These are phyloP conservation scores for Lasiurus cinereus DNA, from an alignment of 2,113 vertebrate species.

Conservation along the genomic window DNA sequence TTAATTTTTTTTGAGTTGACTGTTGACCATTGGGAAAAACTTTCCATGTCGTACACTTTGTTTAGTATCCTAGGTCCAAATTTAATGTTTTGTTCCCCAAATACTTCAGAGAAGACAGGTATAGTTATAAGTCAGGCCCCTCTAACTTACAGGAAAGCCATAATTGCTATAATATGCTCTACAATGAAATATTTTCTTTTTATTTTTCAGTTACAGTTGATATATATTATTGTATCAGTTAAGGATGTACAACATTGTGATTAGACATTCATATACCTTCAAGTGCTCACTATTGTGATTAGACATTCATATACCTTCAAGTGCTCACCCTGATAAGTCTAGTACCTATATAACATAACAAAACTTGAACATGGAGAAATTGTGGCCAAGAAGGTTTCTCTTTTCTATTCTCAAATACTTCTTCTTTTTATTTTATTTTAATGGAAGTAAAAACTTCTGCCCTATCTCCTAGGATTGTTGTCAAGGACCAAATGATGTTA, in stretches of 20 bases:
- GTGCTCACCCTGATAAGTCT: neutral
- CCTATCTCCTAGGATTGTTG: too few relatives aligned
- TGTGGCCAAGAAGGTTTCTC: neutral
- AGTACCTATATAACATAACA: neutral
- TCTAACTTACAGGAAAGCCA: neutral
- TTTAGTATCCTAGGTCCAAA: neutral
- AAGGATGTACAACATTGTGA: too few relatives aligned
- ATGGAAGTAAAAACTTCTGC: neutral
- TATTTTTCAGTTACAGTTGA: neutral
- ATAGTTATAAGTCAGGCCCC: neutral
- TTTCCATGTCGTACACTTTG: neutral
- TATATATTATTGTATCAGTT: neutral
- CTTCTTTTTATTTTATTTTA: neutral
- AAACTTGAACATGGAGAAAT: slow-evolving; percentile 19
- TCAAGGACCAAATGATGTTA: neutral
- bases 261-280: too few relatives aligned
- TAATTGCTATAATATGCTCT: neutral
- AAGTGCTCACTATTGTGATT: neutral
- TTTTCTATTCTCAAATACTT: neutral
- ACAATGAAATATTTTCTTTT: neutral
- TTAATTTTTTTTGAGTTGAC: neutral
- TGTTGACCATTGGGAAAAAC: neutral
- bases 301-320: too few relatives aligned
- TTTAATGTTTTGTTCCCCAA: neutral
- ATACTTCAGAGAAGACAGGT: neutral